A percentile compares a stretch with the other conserved stretches of the same genome.
Conservation (phyloP, 2,888 invertebrate species). For the Euproctis similis region DNA sequence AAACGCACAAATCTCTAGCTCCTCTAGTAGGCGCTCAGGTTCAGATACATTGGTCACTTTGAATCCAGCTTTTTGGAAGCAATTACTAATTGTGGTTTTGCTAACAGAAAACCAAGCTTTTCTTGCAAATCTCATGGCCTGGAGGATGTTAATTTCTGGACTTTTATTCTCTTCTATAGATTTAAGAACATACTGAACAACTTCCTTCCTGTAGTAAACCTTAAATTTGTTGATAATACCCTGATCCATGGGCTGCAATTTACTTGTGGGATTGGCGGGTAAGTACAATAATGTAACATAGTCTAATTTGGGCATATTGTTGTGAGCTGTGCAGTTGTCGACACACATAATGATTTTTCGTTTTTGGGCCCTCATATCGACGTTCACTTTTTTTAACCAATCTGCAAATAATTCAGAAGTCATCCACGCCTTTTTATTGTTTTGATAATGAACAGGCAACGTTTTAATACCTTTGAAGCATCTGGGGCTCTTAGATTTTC, state of each 20-base stretch:
- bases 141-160: conserved; percentile 7
- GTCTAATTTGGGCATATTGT: conserved; percentile 8
- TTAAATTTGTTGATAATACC: conserved; percentile 16
- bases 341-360: conserved; percentile 14
- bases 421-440: conserved; percentile 18
- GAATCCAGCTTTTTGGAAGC: conserved; percentile 5
- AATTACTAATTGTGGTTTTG: conserved; percentile 4
- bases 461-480: conserved; percentile 16
- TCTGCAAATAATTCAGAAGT: conserved; percentile 9
- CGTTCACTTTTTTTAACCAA: conserved; percentile 6
- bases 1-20: background rate
- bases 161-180: conserved; percentile 12
- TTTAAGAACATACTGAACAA: conserved; percentile 12
- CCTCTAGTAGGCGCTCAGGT: conserved; percentile 2
- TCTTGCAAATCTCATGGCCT: conserved; percentile 5
- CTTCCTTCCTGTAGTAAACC: conserved; percentile 15
- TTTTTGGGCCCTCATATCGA: conserved; percentile 2
- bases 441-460: conserved; percentile 8
- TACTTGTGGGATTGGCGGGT: conserved; percentile 14
- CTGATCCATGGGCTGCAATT: conserved; percentile 12
- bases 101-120: conserved; percentile 5
- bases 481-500: conserved; percentile 10
- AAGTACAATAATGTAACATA: conserved; percentile 9
- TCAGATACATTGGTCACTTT: conserved; percentile 4
- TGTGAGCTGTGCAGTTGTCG: conserved; percentile 16